Evolutionary conservation across 2,888 invertebrate genomes (phyloP), one percentile per base, ranked within the genome.

Genomic region (Catocala nupta): DNA sequence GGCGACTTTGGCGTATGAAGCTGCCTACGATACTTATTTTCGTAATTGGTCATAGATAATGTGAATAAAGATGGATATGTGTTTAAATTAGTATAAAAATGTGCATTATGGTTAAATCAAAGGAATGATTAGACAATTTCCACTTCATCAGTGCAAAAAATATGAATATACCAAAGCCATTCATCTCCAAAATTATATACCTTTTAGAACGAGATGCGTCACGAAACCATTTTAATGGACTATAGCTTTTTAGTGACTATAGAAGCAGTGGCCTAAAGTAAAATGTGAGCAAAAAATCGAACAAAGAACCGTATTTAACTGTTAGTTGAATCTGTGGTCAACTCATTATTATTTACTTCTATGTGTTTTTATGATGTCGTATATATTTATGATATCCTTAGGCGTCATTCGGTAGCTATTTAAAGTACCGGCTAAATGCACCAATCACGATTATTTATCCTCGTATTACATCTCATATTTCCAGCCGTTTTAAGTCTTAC

Each of bases 191-290:
- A 55, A 54, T 59, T 50, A 12, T 51, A 43, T 25, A 43, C 11
- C 3, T 7, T 43, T 11, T 43, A 8, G 36, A 47, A 16, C 33
- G 0, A 73, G 48, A 55, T 1, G 45, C 50, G 25, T 59, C 50
- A 59, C 44, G 16, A 48, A n/a, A 56, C 49, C 55, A 56, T 65
- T 7, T 33, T 16, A 59, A 13, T 42, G 51, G 10, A 44, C 6
- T 39, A 52, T 59, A 49, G 53, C 61, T 63, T 61, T 66, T 70
- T 71, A 36, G 34, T 53, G n/a, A 48, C 4, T 48, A 13, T 63
- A 63, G 67, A 77, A 60, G 69, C 75, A 75, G 55, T 74, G 75
- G 65, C 75, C 75, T 59, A 52, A 62, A 62, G 48, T 64, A 49
- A 52, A 63, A 62, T 56, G 33, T 65, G 50, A 11, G 39, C 53